A percentile compares a stretch with the other conserved stretches of the same genome.
Evolutionary conservation across 2,113 vertebrate species (phyloP).

Genomic region (Alligator mississippiensis): DNA sequence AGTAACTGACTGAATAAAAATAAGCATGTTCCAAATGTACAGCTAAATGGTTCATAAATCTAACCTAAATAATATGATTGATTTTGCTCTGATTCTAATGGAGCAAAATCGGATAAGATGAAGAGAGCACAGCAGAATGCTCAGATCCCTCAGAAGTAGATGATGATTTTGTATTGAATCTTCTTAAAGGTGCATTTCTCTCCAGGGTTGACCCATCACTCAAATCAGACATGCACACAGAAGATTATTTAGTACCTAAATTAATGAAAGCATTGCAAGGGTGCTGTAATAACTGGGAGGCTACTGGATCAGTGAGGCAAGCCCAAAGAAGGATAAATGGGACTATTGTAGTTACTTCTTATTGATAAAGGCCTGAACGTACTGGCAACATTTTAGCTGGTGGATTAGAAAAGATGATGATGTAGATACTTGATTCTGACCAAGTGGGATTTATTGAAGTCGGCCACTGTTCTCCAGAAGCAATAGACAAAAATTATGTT

Average conservation of each 20-base stretch:
- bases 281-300: not conserved
- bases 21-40: not conserved
- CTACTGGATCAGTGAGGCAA: not conserved
- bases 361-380: not conserved
- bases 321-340: not conserved
- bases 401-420: not conserved
- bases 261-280: not conserved
- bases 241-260: not conserved
- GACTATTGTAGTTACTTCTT: not conserved
- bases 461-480: not conserved
- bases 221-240: not conserved
- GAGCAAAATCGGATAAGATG: fast-evolving
- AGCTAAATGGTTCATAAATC: constrained; percentile 15
- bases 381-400: not conserved
- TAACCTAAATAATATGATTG: fast-evolving
- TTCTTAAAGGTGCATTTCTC: not conserved
- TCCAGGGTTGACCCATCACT: not conserved
- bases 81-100: not conserved
- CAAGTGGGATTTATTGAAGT: constrained; percentile 48
- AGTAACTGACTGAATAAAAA: not conserved
- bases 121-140: not conserved
- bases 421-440: constrained; percentile 11
- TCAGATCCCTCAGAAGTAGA: fast-evolving
- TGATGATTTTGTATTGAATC: not conserved
- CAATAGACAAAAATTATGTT: not conserved